phyloP scores from a whole-genome alignment of 2,888 invertebrate genomes.

The Drosophila formosana region DNA sequence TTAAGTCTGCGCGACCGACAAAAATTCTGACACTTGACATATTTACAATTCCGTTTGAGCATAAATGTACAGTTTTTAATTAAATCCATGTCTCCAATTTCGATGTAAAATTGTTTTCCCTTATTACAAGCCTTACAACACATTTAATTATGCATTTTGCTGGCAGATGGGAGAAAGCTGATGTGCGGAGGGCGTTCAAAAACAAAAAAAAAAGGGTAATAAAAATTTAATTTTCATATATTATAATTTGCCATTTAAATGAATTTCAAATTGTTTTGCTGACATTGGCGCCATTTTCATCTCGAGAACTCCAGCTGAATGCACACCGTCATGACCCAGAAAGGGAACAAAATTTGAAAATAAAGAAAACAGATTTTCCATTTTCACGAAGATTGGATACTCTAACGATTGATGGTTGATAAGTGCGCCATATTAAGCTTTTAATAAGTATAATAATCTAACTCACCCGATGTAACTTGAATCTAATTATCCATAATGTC shows the following conservation, averaged over 20 bases:
- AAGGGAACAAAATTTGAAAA: not conserved
- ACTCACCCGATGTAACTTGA: too few species aligned
- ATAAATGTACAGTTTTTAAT: slow-evolving; percentile 50
- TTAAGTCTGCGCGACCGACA: slow-evolving; percentile 4
- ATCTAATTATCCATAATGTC: too few species aligned
- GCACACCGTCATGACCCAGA: slow-evolving; percentile 27
- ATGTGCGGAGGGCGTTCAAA: slow-evolving; percentile 1
- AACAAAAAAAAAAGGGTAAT: slow-evolving; percentile 14
- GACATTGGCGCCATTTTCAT: slow-evolving; percentile 42
- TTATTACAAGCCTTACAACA: slow-evolving; percentile 40
- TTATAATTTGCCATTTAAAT: slow-evolving; percentile 61
- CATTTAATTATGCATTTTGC: slow-evolving; percentile 63
- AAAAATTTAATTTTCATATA: slow-evolving; percentile 53
- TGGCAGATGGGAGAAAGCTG: not conserved
- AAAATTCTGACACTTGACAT: slow-evolving; percentile 32
- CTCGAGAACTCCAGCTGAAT: slow-evolving; percentile 25
- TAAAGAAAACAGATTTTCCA: not conserved
- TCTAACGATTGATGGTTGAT: not conserved
- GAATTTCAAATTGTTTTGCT: slow-evolving; percentile 49
- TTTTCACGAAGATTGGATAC: slow-evolving; percentile 9
- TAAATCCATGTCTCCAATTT: slow-evolving; percentile 55
- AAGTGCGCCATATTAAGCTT: too few species aligned
- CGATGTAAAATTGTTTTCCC: slow-evolving; percentile 55
- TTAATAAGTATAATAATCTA: too few species aligned
- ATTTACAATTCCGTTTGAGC: slow-evolving; percentile 26